Evolutionary conservation across 64 coral and sea anemone species (phyloP).

Genomic region (Actinia equina): DNA sequence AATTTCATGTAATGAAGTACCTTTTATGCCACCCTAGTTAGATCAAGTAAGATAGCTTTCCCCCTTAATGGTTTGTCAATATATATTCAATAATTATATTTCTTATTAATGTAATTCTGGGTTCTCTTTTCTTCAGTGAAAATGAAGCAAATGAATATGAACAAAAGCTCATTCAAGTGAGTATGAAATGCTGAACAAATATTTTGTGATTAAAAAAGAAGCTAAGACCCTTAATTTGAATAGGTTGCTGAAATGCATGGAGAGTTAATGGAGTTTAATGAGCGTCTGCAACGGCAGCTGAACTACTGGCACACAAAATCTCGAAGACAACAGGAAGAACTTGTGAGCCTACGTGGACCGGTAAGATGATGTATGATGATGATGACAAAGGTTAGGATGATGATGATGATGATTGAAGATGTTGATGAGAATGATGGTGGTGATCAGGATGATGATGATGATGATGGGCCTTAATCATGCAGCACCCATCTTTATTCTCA

Average conservation of each 20-base stretch:
- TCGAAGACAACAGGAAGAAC: slow-evolving; percentile 69
- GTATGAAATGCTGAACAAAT: not conserved
- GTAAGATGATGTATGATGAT: slow-evolving; percentile 16
- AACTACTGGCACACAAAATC: slow-evolving; percentile 70
- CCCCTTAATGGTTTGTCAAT: no score
- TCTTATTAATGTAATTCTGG: no score
- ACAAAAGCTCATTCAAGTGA: slow-evolving; percentile 92
- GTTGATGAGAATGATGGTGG: not conserved
- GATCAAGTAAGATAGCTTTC: no score
- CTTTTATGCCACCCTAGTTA: no score
- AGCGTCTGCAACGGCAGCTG: slow-evolving; percentile 73
- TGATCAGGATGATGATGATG: no score
- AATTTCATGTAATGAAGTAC: no score
- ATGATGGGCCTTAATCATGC: no score
- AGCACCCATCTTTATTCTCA: no score
- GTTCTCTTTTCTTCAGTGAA: slow-evolving; percentile 22
- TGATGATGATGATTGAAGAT: not conserved
- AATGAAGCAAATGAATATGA: slow-evolving; percentile 83
- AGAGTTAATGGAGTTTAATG: slow-evolving; percentile 94
- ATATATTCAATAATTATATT: no score
- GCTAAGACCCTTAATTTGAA: not conserved
- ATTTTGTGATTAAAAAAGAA: no score
- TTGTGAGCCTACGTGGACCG: slow-evolving; percentile 86
- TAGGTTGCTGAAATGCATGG: slow-evolving; percentile 98
- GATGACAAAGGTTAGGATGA: not conserved